A percentile compares a stretch with the other conserved stretches of the same genome.
Evolutionary conservation across 2,888 invertebrate species (phyloP).

Genomic region (Perithous albicinctus): DNA sequence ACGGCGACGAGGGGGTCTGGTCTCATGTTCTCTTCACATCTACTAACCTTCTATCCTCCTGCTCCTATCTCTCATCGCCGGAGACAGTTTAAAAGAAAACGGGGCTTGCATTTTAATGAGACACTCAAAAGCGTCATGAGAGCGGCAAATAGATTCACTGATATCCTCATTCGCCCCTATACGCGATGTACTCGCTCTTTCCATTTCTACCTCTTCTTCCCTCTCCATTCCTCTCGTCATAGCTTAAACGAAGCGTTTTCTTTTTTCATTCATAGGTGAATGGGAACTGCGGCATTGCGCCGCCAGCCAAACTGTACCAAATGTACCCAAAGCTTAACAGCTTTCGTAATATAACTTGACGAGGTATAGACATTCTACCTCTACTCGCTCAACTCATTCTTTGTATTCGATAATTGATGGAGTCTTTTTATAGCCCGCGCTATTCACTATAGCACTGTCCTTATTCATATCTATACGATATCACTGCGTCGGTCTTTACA

Average conservation of each 20-base stretch:
- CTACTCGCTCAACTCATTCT: not conserved
- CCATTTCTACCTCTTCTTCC: conserved; percentile 60
- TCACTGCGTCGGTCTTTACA: too few species aligned
- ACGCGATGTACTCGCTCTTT: conserved; percentile 64
- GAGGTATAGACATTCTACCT: not conserved
- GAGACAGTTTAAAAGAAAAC: conserved; percentile 78
- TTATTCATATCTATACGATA: not conserved
- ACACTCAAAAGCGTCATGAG: conserved; percentile 75
- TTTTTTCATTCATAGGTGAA: conserved; percentile 71
- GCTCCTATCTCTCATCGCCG: conserved; percentile 52
- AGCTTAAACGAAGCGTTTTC: conserved; percentile 38
- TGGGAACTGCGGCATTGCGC: conserved; percentile 71
- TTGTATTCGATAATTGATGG: conserved; percentile 1
- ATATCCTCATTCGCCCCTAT: conserved; percentile 73
- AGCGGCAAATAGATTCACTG: conserved; percentile 82
- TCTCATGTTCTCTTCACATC: conserved; percentile 54
- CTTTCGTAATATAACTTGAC: not conserved
- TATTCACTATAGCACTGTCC: not conserved
- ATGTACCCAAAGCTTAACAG: conserved; percentile 23
- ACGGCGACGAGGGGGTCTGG: conserved; percentile 64
- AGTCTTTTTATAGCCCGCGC: conserved; percentile 1
- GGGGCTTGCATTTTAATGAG: conserved; percentile 82
- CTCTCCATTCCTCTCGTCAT: conserved; percentile 53
- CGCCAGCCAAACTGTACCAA: conserved; percentile 20
- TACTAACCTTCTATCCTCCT: conserved; percentile 52